Conservation (phyloP, 2,113 vertebrate species). For the Turnix velox region DNA sequence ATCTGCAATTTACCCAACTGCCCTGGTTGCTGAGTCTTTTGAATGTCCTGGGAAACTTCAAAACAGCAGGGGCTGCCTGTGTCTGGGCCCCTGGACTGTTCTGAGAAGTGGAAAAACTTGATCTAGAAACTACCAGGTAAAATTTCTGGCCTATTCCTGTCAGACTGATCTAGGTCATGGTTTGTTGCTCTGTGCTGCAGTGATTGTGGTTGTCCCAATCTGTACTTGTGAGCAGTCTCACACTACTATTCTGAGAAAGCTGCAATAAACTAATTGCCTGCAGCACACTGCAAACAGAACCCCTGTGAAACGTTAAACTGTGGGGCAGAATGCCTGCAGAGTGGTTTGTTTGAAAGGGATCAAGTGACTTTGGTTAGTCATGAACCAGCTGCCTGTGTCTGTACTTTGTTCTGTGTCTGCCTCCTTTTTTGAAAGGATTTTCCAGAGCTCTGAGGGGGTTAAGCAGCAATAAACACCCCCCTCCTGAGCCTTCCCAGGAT, state of each 20-base stretch:
- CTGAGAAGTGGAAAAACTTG: not conserved
- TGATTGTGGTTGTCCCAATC: not conserved
- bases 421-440: not conserved
- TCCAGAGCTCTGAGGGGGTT: not conserved
- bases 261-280: not conserved
- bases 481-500: not conserved
- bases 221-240: accelerated
- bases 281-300: not conserved
- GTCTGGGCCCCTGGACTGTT: not conserved
- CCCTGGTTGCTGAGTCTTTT: not conserved
- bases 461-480: not conserved
- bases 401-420: not conserved
- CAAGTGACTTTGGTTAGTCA: not conserved
- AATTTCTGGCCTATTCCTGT: not conserved
- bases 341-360: not conserved
- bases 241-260: not conserved
- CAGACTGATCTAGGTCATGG: not conserved
- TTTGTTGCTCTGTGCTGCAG: accelerated
- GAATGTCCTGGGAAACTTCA: not conserved
- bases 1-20: not conserved
- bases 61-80: not conserved
- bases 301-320: not conserved
- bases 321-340: not conserved
- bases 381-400: not conserved
- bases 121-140: not conserved